These are phyloP conservation scores for Spatulosminthurus flaviceps DNA, from an alignment of 2,888 invertebrate genomes.

Conservation along the genomic window DNA sequence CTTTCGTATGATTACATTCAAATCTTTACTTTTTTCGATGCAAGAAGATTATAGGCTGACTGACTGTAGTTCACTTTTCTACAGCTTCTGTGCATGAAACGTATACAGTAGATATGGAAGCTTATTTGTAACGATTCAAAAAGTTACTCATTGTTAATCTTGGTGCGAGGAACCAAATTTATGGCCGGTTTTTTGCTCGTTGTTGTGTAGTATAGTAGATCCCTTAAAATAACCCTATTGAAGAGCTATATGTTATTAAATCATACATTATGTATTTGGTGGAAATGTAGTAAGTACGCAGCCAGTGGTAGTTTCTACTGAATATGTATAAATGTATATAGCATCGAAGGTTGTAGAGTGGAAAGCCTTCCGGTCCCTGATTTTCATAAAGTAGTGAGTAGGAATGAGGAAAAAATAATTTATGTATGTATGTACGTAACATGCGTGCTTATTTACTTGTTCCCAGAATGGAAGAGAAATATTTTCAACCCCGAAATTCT, in stretches of 20 bases:
- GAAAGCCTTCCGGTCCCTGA: constrained; percentile 18
- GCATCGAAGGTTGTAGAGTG: background rate
- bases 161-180: constrained; percentile 31
- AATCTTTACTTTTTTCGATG: background rate
- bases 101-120: constrained; percentile 5
- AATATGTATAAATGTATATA: background rate
- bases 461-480: background rate
- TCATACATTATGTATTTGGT: background rate
- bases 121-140: constrained; percentile 13
- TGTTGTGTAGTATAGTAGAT: too few species aligned
- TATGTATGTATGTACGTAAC: constrained; percentile 10
- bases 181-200: constrained; percentile 27
- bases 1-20: constrained; percentile 14
- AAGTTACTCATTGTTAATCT: constrained; percentile 14
- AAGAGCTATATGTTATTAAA: background rate
- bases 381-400: constrained; percentile 19
- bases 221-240: constrained; percentile 22
- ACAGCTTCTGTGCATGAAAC: background rate
- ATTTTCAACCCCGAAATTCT: constrained; percentile 22
- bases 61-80: background rate
- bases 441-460: background rate
- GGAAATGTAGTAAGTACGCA: too few species aligned
- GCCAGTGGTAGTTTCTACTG: background rate
- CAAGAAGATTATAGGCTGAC: constrained; percentile 1
- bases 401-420: constrained; percentile 13